Conservation (phyloP, 2,797 vertebrate species). For the Oceanodroma leucorhoa region DNA sequence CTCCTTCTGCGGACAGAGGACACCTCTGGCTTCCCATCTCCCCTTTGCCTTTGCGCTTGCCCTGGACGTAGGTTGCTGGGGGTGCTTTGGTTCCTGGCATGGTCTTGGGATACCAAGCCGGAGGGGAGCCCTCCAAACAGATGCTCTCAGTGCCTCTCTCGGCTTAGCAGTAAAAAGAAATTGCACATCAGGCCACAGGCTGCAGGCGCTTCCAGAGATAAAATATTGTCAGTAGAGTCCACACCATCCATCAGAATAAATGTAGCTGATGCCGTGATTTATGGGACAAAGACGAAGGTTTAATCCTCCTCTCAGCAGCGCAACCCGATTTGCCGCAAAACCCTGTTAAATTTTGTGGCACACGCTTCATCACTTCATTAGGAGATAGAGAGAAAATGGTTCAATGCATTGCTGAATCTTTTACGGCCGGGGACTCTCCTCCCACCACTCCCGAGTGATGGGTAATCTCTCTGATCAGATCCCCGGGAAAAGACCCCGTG, state of each 20-base stretch:
- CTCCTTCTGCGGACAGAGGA: background rate
- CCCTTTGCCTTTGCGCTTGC: background rate
- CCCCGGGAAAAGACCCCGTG: conserved; percentile 47
- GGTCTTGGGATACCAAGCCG: background rate
- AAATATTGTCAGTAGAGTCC: conserved; percentile 29
- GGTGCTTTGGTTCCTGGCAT: background rate
- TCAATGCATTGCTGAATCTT: conserved; percentile 54
- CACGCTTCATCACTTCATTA: conserved; percentile 64
- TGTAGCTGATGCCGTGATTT: conserved; percentile 54
- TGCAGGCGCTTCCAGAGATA: background rate
- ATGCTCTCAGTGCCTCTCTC: accelerated
- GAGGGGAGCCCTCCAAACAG: accelerated
- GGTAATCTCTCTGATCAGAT: conserved; percentile 58
- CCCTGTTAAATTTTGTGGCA: conserved; percentile 60
- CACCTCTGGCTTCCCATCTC: background rate
- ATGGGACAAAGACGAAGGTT: conserved; percentile 56
- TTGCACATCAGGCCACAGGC: background rate
- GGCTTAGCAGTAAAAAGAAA: conserved; percentile 4
- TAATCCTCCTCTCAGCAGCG: conserved; percentile 52
- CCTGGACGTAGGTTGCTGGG: background rate
- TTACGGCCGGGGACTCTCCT: conserved; percentile 21
- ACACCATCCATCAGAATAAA: conserved; percentile 46
- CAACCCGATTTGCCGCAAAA: conserved; percentile 52
- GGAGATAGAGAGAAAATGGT: conserved; percentile 42
- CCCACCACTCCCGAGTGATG: conserved; percentile 20